phyloP scores from a whole-genome alignment of 2,113 vertebrate species.

The Turdus rufiventris region DNA sequence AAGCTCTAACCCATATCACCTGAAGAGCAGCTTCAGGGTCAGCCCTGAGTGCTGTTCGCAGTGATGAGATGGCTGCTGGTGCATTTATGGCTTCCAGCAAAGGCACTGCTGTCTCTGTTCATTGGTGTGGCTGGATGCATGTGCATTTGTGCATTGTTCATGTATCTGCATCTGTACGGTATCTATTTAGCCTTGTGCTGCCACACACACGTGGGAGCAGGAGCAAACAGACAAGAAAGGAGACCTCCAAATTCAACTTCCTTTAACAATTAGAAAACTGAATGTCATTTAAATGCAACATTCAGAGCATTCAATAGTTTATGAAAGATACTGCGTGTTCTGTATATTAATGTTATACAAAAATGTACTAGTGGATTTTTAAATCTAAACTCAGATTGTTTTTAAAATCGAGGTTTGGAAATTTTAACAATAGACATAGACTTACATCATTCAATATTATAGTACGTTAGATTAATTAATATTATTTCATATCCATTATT shows the following conservation, averaged over 20 bases:
- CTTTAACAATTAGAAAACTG: not conserved
- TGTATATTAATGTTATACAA: not conserved
- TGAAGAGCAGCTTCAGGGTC: not conserved
- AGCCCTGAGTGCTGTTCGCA: not conserved
- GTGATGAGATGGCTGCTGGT: not conserved
- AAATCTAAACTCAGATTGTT: not conserved
- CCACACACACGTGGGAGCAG: fast-evolving
- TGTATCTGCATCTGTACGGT: not conserved
- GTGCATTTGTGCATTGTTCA: not conserved
- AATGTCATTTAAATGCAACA: not conserved
- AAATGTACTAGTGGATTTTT: not conserved
- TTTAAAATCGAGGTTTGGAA: not conserved
- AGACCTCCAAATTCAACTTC: not conserved
- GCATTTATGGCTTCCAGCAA: not conserved
- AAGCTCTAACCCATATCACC: not conserved
- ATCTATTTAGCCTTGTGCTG: not conserved
- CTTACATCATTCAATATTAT: not conserved
- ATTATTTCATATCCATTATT: not conserved
- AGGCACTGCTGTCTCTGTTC: not conserved
- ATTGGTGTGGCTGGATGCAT: not conserved
- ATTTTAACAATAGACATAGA: not conserved
- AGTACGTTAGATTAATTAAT: not conserved
- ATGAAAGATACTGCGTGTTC: not conserved
- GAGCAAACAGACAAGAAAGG: not conserved
- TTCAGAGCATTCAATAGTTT: not conserved